Conservation (phyloP, 2,888 invertebrate genomes). For the Agapostemon virescens region DNA sequence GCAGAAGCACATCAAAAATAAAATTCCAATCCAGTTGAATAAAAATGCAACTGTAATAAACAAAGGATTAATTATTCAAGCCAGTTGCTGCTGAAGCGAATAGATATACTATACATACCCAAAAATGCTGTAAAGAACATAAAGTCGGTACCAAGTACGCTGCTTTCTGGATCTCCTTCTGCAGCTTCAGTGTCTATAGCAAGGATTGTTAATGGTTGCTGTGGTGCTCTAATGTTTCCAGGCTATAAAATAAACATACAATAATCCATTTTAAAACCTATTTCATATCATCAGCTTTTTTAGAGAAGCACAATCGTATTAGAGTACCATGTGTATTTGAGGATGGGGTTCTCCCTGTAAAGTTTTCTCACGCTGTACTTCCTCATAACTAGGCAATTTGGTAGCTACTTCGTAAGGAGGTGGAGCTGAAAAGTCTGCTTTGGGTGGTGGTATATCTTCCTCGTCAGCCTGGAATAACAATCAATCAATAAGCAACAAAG, state of each 20-base stretch:
- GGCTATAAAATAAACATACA: conserved; percentile 67
- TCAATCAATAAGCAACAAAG: conserved; percentile 13
- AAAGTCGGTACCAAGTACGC: conserved; percentile 93
- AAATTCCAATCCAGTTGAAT: conserved; percentile 97
- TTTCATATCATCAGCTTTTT: background rate
- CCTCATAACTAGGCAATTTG: conserved; percentile 94
- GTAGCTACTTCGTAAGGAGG: conserved; percentile 94
- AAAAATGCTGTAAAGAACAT: conserved; percentile 96
- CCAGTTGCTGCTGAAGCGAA: background rate
- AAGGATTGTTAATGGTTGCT: conserved; percentile 86
- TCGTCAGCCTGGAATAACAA: conserved; percentile 57
- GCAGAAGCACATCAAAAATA: conserved; percentile 95
- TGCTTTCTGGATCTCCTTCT: conserved; percentile 88
- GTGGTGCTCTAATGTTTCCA: conserved; percentile 79
- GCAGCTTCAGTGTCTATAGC: conserved; percentile 89
- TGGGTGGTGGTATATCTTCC: conserved; percentile 90
- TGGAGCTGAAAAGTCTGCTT: conserved; percentile 91
- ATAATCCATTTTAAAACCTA: background rate
- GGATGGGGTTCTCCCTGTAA: conserved; percentile 85
- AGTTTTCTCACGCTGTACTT: conserved; percentile 93
- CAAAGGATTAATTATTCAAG: conserved; percentile 16
- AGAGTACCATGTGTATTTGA: conserved; percentile 75
- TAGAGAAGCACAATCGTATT: background rate
- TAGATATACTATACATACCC: conserved; percentile 82
- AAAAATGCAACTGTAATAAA: conserved; percentile 91